A percentile compares a stretch with the other conserved stretches of the same genome.
These are phyloP conservation scores for Idaea straminata DNA, from an alignment of 2,888 invertebrate species.

Conservation along the genomic window DNA sequence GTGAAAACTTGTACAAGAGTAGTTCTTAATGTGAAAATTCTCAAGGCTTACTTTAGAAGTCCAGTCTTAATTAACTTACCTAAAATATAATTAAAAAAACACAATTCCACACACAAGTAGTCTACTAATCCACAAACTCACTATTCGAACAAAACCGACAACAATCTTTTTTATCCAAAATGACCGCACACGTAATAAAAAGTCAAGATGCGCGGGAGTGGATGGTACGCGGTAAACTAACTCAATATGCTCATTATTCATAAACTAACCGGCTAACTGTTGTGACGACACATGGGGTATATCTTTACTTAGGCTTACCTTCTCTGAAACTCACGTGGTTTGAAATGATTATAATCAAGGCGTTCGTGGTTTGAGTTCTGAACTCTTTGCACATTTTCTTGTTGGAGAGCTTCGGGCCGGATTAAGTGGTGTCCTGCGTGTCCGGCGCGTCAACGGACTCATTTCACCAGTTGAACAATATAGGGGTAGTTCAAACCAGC, in stretches of 20 bases:
- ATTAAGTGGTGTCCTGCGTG: no score
- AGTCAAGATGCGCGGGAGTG: constrained; percentile 19
- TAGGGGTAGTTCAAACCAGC: no score
- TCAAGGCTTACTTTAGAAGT: no score
- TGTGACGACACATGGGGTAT: constrained; percentile 10
- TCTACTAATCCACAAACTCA: neutral
- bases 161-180: neutral
- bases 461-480: no score
- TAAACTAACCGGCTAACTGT: neutral
- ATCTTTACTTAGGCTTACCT: neutral
- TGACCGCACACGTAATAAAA: neutral
- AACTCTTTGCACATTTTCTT: neutral
- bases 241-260: constrained; percentile 7
- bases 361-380: neutral
- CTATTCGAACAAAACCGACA: neutral
- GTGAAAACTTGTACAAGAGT: no score
- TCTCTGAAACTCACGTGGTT: neutral
- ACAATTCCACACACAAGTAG: neutral
- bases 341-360: neutral
- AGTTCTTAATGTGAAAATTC: no score
- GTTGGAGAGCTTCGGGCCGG: no score
- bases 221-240: constrained; percentile 25
- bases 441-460: no score
- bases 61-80: no score
- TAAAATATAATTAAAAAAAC: neutral